phyloP scores from a whole-genome alignment of 2,797 vertebrate species.

The Coluber constrictor region DNA sequence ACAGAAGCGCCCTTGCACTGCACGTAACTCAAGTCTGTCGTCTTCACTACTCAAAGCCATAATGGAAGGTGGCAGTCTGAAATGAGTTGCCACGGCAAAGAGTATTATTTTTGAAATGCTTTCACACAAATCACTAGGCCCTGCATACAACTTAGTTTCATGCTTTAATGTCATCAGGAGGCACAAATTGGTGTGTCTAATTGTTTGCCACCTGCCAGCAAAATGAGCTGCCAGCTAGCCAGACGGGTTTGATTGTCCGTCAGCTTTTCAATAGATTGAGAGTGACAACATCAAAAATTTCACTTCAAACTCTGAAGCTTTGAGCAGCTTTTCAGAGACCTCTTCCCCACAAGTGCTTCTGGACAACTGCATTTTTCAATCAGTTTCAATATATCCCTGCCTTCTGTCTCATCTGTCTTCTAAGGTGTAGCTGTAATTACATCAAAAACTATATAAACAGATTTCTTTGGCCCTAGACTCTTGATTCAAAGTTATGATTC shows the following conservation, averaged over 20 bases:
- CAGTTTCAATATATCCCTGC: slow-evolving; percentile 73
- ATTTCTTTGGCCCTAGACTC: slow-evolving; percentile 61
- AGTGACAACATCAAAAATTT: slow-evolving; percentile 96
- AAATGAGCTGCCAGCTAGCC: slow-evolving; percentile 92
- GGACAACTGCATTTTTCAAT: slow-evolving; percentile 80
- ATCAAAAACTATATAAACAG: slow-evolving; percentile 70
- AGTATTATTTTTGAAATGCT: slow-evolving; percentile 99
- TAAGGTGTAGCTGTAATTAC: slow-evolving; percentile 73
- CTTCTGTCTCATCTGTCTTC: slow-evolving; percentile 70
- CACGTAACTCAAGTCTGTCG: slow-evolving; percentile 83
- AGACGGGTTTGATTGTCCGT: slow-evolving; percentile 91
- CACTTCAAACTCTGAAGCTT: slow-evolving; percentile 76
- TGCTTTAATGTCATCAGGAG: slow-evolving; percentile 91
- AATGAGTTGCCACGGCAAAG: slow-evolving; percentile 93
- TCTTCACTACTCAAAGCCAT: slow-evolving; percentile 88
- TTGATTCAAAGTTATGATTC: slow-evolving; percentile 68
- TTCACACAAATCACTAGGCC: slow-evolving; percentile 94
- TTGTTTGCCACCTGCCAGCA: slow-evolving; percentile 99
- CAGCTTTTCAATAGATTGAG: slow-evolving; percentile 85
- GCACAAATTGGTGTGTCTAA: slow-evolving; percentile 98
- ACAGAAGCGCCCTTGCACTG: slow-evolving; percentile 86
- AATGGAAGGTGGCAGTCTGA: slow-evolving; percentile 97
- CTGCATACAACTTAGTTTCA: slow-evolving; percentile 91
- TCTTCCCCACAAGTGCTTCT: slow-evolving; percentile 73
- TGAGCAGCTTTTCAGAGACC: slow-evolving; percentile 74